Evolutionary conservation across 2,888 invertebrate genomes (phyloP).

Genomic region (Sthenelais limicola): DNA sequence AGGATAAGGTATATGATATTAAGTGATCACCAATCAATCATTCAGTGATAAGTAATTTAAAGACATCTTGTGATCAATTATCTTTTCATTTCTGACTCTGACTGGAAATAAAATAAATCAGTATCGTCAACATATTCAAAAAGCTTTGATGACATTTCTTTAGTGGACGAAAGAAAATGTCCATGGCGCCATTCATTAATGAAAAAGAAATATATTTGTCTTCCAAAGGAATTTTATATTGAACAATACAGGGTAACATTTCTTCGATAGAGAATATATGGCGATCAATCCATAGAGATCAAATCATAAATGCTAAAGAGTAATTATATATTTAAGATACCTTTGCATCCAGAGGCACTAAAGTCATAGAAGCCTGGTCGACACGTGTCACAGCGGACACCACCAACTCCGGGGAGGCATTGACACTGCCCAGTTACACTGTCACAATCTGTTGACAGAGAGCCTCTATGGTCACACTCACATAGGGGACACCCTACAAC

Average conservation of each 20-base stretch:
- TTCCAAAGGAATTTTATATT: slow-evolving; percentile 9
- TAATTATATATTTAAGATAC: slow-evolving; percentile 31
- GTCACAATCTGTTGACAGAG: slow-evolving; percentile 92
- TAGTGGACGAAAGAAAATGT: too few relatives aligned
- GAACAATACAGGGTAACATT: background rate
- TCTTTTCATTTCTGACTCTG: too few relatives aligned
- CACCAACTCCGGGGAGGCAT: slow-evolving; percentile 93
- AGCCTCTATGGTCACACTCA: slow-evolving; percentile 93
- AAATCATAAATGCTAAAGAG: slow-evolving; percentile 4
- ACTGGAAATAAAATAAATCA: too few relatives aligned
- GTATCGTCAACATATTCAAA: too few relatives aligned
- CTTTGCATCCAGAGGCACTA: slow-evolving; percentile 74
- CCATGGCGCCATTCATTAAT: too few relatives aligned
- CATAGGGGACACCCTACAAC: slow-evolving; percentile 81
- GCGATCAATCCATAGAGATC: background rate
- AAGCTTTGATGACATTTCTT: too few relatives aligned
- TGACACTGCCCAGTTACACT: slow-evolving; percentile 90
- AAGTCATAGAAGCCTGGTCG: slow-evolving; percentile 77
- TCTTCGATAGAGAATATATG: background rate
- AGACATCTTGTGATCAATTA: too few relatives aligned
- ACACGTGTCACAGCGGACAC: slow-evolving; percentile 95
- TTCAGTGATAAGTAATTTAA: too few relatives aligned
- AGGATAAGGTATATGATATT: too few relatives aligned
- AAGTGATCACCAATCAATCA: too few relatives aligned
- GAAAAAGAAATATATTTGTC: too few relatives aligned